phyloP scores from a whole-genome alignment of 2,113 vertebrate genomes.

The Proteles cristata region DNA sequence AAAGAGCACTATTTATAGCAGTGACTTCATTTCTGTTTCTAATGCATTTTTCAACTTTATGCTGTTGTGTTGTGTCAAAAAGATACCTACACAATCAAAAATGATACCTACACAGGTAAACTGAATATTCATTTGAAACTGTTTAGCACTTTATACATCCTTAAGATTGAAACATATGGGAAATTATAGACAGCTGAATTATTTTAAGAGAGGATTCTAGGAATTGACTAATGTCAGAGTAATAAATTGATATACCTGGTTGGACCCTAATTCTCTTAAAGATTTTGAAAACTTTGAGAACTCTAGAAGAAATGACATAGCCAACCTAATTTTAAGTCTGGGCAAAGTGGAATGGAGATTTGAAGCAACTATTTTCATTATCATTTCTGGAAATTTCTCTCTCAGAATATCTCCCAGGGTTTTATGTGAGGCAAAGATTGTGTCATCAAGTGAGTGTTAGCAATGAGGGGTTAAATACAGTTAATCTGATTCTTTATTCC shows the following conservation, averaged over 20 bases:
- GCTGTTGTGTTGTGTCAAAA: neutral
- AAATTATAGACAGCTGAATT: neutral
- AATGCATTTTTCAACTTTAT: neutral
- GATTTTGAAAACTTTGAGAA: constrained; percentile 31
- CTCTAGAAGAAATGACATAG: neutral
- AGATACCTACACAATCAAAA: neutral
- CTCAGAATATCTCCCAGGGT: neutral
- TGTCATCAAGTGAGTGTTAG: neutral
- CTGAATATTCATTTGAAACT: neutral
- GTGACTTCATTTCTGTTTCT: neutral
- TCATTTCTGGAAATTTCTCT: neutral
- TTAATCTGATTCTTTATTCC: neutral
- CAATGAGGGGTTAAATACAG: neutral
- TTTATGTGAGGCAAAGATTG: neutral
- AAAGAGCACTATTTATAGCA: neutral
- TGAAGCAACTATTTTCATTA: neutral
- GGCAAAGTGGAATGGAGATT: neutral
- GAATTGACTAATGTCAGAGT: neutral
- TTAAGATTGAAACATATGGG: neutral
- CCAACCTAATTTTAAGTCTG: neutral
- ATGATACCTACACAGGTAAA: neutral
- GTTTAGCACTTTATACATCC: neutral
- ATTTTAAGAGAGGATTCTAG: neutral
- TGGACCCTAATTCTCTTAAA: neutral
- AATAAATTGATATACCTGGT: neutral